Evolutionary conservation across 2,888 invertebrate species (phyloP).

Genomic region (Heterodera filipjevi): DNA sequence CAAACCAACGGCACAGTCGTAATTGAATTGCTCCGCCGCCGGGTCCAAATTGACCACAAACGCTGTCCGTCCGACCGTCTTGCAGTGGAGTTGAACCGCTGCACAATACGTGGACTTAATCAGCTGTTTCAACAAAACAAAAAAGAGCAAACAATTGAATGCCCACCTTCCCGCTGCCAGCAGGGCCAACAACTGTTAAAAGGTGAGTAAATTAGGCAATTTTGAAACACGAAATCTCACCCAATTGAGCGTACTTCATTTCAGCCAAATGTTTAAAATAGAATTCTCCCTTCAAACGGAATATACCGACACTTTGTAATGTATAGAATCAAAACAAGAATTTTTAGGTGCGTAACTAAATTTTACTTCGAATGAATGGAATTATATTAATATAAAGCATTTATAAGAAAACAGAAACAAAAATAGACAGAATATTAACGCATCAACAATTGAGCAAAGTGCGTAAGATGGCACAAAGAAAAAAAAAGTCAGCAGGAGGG

Average conservation of each 20-base stretch:
- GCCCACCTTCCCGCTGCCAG: constrained; percentile 71
- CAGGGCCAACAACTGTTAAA: constrained; percentile 82
- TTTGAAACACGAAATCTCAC: not conserved
- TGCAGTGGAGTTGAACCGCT: constrained; percentile 79
- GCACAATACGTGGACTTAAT: constrained; percentile 61
- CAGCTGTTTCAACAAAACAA: constrained; percentile 64
- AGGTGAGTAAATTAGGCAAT: not conserved
- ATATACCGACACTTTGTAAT: no score
- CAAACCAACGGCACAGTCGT: constrained; percentile 77
- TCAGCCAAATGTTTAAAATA: not conserved
- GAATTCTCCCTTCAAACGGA: no score
- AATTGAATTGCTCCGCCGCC: constrained; percentile 93
- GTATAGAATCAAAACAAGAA: no score
- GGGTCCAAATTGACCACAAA: constrained; percentile 90
- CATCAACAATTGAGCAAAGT: not conserved
- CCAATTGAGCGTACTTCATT: constrained; percentile 23
- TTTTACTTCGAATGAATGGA: not conserved
- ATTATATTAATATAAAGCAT: not conserved
- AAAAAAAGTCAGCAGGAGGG: no score
- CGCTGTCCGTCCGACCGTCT: constrained; percentile 74
- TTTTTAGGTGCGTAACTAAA: not conserved
- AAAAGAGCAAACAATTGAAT: constrained; percentile 67
- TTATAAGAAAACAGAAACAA: not conserved
- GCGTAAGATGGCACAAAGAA: not conserved
- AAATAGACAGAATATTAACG: not conserved